phyloP scores from a whole-genome alignment of 2,797 vertebrate genomes.

The Petrocephalus sullivani region DNA sequence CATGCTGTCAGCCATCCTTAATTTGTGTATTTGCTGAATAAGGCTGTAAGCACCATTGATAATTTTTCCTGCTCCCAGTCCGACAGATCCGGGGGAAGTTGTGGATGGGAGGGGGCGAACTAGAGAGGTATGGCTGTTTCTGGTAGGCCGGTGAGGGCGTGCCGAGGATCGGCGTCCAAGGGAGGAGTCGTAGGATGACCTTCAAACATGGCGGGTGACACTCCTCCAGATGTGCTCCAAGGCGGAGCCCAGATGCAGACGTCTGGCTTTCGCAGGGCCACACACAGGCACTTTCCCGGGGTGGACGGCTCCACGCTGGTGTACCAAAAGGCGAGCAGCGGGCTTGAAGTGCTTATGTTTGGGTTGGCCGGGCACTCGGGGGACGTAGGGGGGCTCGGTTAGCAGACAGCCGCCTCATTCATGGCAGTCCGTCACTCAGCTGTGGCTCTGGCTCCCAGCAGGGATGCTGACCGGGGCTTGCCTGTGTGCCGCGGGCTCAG shows the following conservation, averaged over 20 bases:
- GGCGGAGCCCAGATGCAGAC: not conserved
- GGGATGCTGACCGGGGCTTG: constrained; percentile 21
- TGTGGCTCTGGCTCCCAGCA: constrained; percentile 22
- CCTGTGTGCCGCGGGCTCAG: constrained; percentile 24
- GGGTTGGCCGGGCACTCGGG: not conserved
- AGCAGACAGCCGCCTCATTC: constrained; percentile 24
- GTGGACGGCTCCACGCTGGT: not conserved
- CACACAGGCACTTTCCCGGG: not conserved
- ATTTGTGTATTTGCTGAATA: not conserved
- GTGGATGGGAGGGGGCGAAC: not conserved
- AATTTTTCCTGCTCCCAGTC: not conserved
- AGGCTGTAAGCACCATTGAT: not conserved
- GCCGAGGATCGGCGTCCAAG: not conserved
- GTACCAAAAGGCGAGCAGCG: not conserved
- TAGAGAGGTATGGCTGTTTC: not conserved
- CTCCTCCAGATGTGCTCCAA: not conserved
- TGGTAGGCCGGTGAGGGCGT: not conserved
- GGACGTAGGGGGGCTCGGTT: not conserved
- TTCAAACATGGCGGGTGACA: not conserved
- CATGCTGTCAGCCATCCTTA: not conserved
- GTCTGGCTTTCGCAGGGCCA: not conserved
- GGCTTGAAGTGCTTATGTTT: not conserved
- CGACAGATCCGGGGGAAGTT: not conserved
- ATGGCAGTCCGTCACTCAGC: constrained; percentile 23
- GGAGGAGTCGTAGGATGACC: not conserved